Base-by-base conservation (phyloP, 1,140 invertebrate genomes). In the Musca vetustissima region DNA sequence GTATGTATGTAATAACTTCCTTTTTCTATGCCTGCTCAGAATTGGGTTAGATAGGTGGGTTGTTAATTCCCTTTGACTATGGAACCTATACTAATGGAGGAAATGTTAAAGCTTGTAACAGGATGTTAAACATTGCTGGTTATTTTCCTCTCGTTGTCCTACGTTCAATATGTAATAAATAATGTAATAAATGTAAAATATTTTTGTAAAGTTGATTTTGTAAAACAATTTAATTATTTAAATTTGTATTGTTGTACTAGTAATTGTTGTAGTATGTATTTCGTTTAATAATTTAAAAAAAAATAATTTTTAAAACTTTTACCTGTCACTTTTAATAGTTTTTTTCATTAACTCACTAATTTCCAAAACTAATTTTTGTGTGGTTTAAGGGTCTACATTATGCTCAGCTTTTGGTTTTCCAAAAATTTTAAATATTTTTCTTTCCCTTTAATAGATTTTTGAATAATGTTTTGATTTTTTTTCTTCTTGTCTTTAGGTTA, bases 401-500 rank as follows among this genome's bases (percentile, higher is more conserved):
- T 24, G 8, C 8, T 24, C 11, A 43, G 36, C 36, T 43, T 43
- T 43, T 13, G 4, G 7, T 43, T 8, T 43, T 43, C n/a, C 11
- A 43, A 43, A 43, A 43, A 9, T 13, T 8, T 7, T 43, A 43
- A 28, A 28, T 8, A n/a, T n/a, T n/a, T n/a, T n/a, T 8, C 28
- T 4, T 28, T 4, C 36, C 36, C 13, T 43, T 43, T 43, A 13
- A 43, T 8, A 11, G 13, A 43, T 43, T 21, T 47, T 67, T 55
- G 2, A 52, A 32, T 32, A n/a, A n/a, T n/a, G n/a, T n/a, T n/a
- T n/a, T 19, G 2, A 43, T 61, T 48, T 65, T 21, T n/a, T 70
- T 50, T 50, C 14, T 47, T 28, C 28, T 64, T 57, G 32, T 70
- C 2, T 68, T 19, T 68, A 81, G 79, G 79, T 72, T 81, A 78